A percentile compares a stretch with the other conserved stretches of the same genome.
These are phyloP conservation scores for Paramormyrops kingsleyae DNA, from an alignment of 2,113 vertebrate species.

Conservation along the genomic window DNA sequence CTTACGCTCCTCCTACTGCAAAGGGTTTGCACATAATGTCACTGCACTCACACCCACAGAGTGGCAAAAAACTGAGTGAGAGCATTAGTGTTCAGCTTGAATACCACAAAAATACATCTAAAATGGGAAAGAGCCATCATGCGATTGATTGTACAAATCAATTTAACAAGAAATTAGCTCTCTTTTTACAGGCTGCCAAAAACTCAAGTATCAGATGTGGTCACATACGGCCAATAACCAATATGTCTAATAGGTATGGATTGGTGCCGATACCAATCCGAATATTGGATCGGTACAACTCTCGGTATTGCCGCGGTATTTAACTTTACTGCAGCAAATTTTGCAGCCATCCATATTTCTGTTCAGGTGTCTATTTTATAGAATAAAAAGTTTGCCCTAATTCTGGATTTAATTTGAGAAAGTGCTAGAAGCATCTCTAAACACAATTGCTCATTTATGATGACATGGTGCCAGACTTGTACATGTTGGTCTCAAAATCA, in stretches of 20 bases:
- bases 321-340: not conserved
- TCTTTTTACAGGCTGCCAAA: too few species aligned
- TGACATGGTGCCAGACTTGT: not conserved
- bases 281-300: not conserved
- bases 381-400: not conserved
- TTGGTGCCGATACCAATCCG: not conserved
- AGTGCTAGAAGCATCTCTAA: not conserved
- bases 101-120: too few species aligned
- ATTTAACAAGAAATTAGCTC: too few species aligned
- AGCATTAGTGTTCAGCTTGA: too few species aligned
- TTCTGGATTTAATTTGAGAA: not conserved
- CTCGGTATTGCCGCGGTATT: not conserved
- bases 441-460: not conserved
- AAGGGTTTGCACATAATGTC: not conserved
- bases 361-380: not conserved
- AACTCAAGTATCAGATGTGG: not conserved
- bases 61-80: too few species aligned
- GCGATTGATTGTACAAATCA: too few species aligned
- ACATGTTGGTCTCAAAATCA: not conserved
- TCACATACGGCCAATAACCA: not conserved
- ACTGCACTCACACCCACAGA: too few species aligned
- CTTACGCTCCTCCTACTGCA: not conserved
- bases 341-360: not conserved
- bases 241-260: not conserved
- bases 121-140: too few species aligned